phyloP scores from a whole-genome alignment of 2,113 vertebrate genomes.

The Mormyrus lacerda region DNA sequence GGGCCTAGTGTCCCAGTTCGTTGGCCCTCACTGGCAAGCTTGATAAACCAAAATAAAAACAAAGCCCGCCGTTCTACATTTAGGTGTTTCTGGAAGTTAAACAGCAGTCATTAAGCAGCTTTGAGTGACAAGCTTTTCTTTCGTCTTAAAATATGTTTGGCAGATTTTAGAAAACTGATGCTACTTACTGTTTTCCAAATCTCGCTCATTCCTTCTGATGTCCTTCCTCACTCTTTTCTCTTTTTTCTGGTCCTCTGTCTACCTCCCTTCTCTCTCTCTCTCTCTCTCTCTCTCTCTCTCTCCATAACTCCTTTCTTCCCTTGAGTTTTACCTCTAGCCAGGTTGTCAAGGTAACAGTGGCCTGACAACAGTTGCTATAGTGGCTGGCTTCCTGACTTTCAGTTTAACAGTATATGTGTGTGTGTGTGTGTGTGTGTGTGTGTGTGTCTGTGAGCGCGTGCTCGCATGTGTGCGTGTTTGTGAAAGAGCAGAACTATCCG shows the following conservation, averaged over 20 bases:
- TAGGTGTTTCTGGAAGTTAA: background rate
- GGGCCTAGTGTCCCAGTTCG: background rate
- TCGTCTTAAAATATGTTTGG: background rate
- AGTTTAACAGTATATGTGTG: slow-evolving; percentile 12
- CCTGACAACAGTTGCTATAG: slow-evolving; percentile 59
- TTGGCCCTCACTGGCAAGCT: background rate
- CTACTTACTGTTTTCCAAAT: background rate
- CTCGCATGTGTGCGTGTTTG: slow-evolving; percentile 24
- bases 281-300: slow-evolving; percentile 27
- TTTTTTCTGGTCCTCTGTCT: background rate
- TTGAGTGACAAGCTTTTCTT: background rate
- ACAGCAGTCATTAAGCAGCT: background rate
- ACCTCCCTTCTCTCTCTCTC: slow-evolving; percentile 34
- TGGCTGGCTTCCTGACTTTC: slow-evolving; percentile 52
- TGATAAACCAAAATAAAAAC: background rate
- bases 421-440: too few relatives aligned
- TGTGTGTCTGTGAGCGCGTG: slow-evolving; percentile 26
- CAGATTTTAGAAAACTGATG: background rate
- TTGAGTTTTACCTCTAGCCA: slow-evolving; percentile 55
- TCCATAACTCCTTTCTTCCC: slow-evolving; percentile 46
- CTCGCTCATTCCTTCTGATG: background rate
- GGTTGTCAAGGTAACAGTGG: slow-evolving; percentile 65
- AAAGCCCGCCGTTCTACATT: background rate
- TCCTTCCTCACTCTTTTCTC: background rate
- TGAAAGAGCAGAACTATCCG: background rate